Base-by-base conservation (phyloP, 2,113 vertebrate species). In the Cyprinus carpio region DNA sequence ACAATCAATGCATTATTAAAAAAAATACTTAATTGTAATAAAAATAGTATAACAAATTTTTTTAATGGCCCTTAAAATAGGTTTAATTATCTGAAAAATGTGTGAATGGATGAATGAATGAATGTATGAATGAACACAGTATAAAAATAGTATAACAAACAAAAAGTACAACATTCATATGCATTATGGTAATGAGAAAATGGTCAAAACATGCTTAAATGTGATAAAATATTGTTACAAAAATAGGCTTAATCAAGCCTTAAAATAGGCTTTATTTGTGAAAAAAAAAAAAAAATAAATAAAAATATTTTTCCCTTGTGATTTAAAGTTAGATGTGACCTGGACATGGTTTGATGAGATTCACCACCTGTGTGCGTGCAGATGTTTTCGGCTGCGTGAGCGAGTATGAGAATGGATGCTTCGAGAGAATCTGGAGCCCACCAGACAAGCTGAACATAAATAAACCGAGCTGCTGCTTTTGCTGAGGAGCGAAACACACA, bases 381-480 rank as follows among this genome's bases (percentile, higher is more conserved):
- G 6, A 29, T 25, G 37, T 62, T 18, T 60, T 4, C 0, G 18
- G 4, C 27, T 20, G 27, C 29, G 25, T 54, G 18, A 64, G 23
- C 6, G 1, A 3, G 18, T 11, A 23, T 40, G 18, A 71, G 51
- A 37, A 31, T 20, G n/a, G 54, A 29, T 34, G 6, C 46, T 80
- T 62, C 20, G 83, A 8, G 7, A 40, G 40, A 40, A 40, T 40
- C 40, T 40, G 40, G 40, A 40, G 40, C 58, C 54, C 31, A 49
- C 56, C 60, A 74, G 74, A 69, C 34, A 67, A 85, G 27, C 37
- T 27, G 12, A 80, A 86, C 54, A 54, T 79, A 86, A 88, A 90
- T 88, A 88, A 85, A 80, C 72, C 16, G 40, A 77, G 65, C 72
- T 82, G 58, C 58, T 79, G 85, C 58, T 56, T 71, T 13, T 5